Evolutionary conservation across 2,113 vertebrate genomes (phyloP).

Genomic region (Leptosomus discolor): DNA sequence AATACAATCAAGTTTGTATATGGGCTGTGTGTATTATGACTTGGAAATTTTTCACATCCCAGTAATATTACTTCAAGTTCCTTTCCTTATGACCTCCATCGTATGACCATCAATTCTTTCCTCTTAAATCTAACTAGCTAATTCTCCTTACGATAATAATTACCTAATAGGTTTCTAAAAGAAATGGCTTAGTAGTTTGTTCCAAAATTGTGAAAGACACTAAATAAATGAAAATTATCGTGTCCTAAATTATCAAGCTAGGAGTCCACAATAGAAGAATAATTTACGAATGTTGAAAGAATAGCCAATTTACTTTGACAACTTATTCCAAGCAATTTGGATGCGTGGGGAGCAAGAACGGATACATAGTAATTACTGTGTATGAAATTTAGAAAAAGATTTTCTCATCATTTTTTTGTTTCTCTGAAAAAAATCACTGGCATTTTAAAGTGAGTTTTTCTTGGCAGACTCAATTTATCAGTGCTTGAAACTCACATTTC

Average conservation of each 20-base stretch:
- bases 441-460: conserved; percentile 47
- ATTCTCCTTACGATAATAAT: conserved; percentile 39
- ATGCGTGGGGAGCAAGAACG: not conserved
- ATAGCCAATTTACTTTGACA: conserved; percentile 66
- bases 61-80: conserved; percentile 24
- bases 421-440: not conserved
- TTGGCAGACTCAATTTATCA: conserved; percentile 14
- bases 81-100: conserved; percentile 11
- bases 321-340: conserved; percentile 60
- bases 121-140: conserved; percentile 35
- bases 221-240: conserved; percentile 53
- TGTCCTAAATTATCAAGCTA: conserved; percentile 50
- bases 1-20: not conserved
- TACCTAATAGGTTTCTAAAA: conserved; percentile 58
- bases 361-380: conserved; percentile 42
- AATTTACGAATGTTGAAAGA: conserved; percentile 68
- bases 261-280: conserved; percentile 55
- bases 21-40: not conserved
- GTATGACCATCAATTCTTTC: conserved; percentile 33
- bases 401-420: not conserved
- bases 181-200: conserved; percentile 33
- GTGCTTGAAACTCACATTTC: conserved; percentile 25
- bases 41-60: conserved; percentile 2
- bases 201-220: conserved; percentile 52
- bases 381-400: conserved; percentile 45